Base-by-base conservation (phyloP, 2,888 invertebrate genomes). In the Polymixis lichenea region DNA sequence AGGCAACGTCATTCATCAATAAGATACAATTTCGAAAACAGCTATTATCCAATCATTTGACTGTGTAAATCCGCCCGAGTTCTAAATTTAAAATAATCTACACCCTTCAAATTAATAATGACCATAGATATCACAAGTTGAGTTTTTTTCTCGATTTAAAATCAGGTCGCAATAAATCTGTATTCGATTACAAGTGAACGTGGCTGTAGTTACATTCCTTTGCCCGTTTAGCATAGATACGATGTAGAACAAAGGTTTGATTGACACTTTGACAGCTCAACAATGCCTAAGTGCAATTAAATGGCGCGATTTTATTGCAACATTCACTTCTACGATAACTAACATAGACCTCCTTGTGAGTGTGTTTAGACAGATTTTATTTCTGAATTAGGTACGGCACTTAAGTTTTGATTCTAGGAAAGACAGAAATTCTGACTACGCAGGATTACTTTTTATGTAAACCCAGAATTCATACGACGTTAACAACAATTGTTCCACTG, bases 211-310 rank as follows among this genome's bases (percentile, higher is more conserved):
- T 60, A 66, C 61, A 71, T 78, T 86, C 64, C 56, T 74, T 58
- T 66, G 58, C 68, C 25, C 56, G 55, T 86, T 83, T 78, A 83
- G 61, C 84, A 86, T 83, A 86, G 78, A 86, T 77, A 78, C 53
- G 66, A 86, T 83, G 71, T 83, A 86, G 79, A 83, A 83, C 86
- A 86, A 82, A 70, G 69, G 49, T 62, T 56, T 83, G 85, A 87
- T 81, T 87, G 87, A 87, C 87, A 81, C 17, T 75, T 74, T 74
- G 85, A 85, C 77, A 75, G 85, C 46, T 51, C n/a, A 69, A 85
- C 85, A 85, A 85, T 77, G 66, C 66, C 32, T 77, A 65, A 53
- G 64, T 62, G 75, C 68, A 77, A 77, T 84, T 81, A 77, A n/a
- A 64, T 72, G 61, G 55, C 72, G 56, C 17, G 67, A 74, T 77